These are phyloP conservation scores for Perca fluviatilis DNA, from an alignment of 2,113 vertebrate species.

Conservation along the genomic window DNA sequence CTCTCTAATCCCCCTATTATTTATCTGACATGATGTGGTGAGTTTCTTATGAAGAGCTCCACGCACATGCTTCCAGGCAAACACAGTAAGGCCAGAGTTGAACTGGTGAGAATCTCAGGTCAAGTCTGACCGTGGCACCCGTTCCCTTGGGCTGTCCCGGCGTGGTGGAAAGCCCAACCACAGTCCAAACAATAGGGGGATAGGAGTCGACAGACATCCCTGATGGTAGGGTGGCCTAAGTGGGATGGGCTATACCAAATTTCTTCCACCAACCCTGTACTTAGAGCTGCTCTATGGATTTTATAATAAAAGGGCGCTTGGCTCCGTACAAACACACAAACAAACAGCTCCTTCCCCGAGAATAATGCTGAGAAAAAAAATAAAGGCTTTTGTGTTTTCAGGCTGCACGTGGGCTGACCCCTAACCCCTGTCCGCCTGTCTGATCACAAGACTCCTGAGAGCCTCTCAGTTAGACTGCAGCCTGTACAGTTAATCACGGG, in stretches of 20 bases:
- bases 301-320: conserved; percentile 79
- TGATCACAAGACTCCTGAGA: conserved; percentile 74
- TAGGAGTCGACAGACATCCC: conserved; percentile 61
- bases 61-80: conserved; percentile 31
- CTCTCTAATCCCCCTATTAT: conserved; percentile 43
- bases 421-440: conserved; percentile 59
- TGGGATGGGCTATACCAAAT: conserved; percentile 71
- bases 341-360: conserved; percentile 66
- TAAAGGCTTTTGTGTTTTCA: conserved; percentile 77
- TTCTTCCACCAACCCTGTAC: conserved; percentile 77
- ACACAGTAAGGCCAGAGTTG: conserved; percentile 13
- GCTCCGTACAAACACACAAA: conserved; percentile 65
- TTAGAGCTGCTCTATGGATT: conserved; percentile 78
- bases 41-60: conserved; percentile 26
- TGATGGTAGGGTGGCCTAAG: conserved; percentile 75
- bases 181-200: conserved; percentile 75
- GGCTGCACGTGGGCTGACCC: conserved; percentile 76
- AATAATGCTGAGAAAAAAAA: conserved; percentile 68
- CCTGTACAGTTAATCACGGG: conserved; percentile 18
- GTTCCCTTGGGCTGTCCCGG: conserved; percentile 48
- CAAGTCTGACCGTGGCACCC: conserved; percentile 57
- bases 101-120: conserved; percentile 51
- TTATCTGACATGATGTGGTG: conserved; percentile 52
- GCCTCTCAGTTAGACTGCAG: conserved; percentile 35
- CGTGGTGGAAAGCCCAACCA: conserved; percentile 56